Evolutionary conservation across 2,888 invertebrate genomes (phyloP).

Genomic region (Clivina fossor): DNA sequence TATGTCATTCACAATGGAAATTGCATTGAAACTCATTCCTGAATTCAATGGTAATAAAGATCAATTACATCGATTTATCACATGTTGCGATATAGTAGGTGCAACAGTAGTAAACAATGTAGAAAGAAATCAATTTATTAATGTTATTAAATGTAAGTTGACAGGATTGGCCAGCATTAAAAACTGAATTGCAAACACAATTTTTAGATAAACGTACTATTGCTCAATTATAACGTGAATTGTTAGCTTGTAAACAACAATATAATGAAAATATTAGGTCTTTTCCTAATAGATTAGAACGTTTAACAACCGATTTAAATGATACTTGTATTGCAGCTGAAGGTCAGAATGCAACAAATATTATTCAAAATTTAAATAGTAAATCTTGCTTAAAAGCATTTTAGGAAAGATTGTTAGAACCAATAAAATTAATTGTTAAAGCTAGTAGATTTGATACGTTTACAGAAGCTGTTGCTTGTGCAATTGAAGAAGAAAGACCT

Average conservation of each 20-base stretch:
- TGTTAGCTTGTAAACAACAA: too few species aligned
- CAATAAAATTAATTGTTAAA: slow-evolving; percentile 18
- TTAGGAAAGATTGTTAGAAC: neutral
- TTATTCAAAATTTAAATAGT: slow-evolving; percentile 1
- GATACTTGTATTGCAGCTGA: neutral
- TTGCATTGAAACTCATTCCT: slow-evolving; percentile 11
- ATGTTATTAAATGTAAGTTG: neutral
- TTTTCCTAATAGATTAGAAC: slow-evolving; percentile 6
- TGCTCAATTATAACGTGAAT: slow-evolving; percentile 7
- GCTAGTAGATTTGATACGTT: slow-evolving; percentile 9
- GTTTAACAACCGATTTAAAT: neutral
- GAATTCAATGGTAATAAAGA: slow-evolving; percentile 12
- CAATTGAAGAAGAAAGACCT: slow-evolving; percentile 18
- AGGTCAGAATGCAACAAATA: neutral
- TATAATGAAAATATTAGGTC: neutral
- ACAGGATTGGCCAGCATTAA: slow-evolving; percentile 7
- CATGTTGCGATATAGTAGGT: slow-evolving; percentile 4
- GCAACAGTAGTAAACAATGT: neutral
- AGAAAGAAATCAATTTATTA: neutral
- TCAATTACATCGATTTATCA: slow-evolving; percentile 7
- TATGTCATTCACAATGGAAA: slow-evolving; percentile 2
- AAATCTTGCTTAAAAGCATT: slow-evolving; percentile 20
- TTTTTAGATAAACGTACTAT: slow-evolving; percentile 10
- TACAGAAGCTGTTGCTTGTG: slow-evolving; percentile 13
- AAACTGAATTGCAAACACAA: neutral